A percentile compares a stretch with the other conserved stretches of the same genome.
Conservation (phyloP, 2,888 invertebrate species). For the Trimorus sp. region DNA sequence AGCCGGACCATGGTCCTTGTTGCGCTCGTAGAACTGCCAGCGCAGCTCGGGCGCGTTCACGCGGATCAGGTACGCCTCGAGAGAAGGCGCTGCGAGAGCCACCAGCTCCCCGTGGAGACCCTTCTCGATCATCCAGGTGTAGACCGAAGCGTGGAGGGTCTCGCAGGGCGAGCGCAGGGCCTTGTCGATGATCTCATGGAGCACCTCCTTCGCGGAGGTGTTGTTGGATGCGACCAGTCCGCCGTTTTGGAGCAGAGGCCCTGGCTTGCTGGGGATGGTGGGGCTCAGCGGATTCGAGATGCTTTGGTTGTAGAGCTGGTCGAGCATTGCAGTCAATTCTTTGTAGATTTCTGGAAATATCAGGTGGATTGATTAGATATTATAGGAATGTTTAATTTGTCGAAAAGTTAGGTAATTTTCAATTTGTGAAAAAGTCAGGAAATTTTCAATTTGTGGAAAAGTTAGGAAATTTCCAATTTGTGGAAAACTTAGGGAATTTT, state of each 20-base stretch:
- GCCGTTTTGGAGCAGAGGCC: constrained; percentile 75
- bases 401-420: too few relatives aligned
- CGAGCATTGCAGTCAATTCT: constrained; percentile 90
- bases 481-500: too few relatives aligned
- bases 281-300: constrained; percentile 81
- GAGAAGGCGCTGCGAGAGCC: constrained; percentile 86
- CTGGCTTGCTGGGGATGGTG: constrained; percentile 81
- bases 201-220: constrained; percentile 79
- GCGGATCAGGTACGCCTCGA: constrained; percentile 88
- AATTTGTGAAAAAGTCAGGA: too few relatives aligned
- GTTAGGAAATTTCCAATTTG: too few relatives aligned
- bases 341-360: constrained; percentile 91
- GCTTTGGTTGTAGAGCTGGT: constrained; percentile 86
- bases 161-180: constrained; percentile 90
- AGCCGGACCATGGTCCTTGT: constrained; percentile 94
- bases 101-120: constrained; percentile 88
- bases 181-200: constrained; percentile 85
- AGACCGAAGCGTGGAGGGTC: constrained; percentile 93
- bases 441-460: too few relatives aligned
- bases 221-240: constrained; percentile 54
- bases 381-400: too few relatives aligned
- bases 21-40: constrained; percentile 98
- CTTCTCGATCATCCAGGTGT: constrained; percentile 95
- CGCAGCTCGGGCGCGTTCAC: constrained; percentile 83
- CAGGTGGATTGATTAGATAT: constrained; percentile 74